phyloP scores from a whole-genome alignment of 2,113 vertebrate species.

The Gymnogyps californianus region DNA sequence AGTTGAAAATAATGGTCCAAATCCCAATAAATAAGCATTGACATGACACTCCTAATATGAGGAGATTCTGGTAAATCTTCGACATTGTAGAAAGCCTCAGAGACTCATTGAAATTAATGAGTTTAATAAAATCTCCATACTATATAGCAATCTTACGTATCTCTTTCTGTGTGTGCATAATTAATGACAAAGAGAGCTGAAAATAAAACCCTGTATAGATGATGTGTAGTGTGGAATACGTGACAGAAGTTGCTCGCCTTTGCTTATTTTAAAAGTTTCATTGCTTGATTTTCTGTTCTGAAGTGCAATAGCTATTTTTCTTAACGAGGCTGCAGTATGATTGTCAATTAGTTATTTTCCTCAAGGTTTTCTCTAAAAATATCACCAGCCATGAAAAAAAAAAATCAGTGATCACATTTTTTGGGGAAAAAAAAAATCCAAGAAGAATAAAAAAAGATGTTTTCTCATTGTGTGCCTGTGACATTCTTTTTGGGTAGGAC shows the following conservation, averaged over 20 bases:
- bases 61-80: not conserved
- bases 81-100: not conserved
- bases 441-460: not conserved
- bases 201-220: not conserved
- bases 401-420: not conserved
- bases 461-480: not conserved
- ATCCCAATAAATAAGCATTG: not conserved
- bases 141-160: not conserved
- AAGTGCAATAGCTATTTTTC: not conserved
- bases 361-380: not conserved
- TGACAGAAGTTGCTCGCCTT: not conserved
- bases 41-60: not conserved
- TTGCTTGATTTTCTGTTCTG: not conserved
- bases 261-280: slow-evolving; percentile 12
- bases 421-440: not conserved
- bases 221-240: not conserved
- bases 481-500: not conserved
- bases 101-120: not conserved
- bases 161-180: not conserved
- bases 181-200: not conserved
- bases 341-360: not conserved
- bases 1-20: not conserved
- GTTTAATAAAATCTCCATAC: not conserved
- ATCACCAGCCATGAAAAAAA: not conserved
- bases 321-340: not conserved